phyloP scores from a whole-genome alignment of 2,113 vertebrate genomes.

The Sphaerodactylus townsendi region DNA sequence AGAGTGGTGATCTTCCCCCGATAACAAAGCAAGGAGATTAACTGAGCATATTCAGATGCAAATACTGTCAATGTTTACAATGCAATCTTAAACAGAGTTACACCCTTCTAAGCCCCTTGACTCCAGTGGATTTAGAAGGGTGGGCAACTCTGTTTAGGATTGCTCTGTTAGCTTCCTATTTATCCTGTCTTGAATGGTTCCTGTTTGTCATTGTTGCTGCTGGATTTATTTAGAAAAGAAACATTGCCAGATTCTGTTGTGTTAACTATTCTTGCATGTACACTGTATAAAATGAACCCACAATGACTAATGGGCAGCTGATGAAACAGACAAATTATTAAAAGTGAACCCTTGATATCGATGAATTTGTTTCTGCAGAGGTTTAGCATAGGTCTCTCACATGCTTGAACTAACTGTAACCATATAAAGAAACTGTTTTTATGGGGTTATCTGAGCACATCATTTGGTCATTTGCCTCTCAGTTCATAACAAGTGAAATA shows the following conservation, averaged over 20 bases:
- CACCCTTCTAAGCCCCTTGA: too few relatives aligned
- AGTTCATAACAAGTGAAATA: not conserved
- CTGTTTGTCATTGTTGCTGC: not conserved
- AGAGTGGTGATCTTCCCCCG: not conserved
- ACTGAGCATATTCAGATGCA: not conserved
- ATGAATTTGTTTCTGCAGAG: not conserved
- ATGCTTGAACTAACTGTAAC: not conserved
- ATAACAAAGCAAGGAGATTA: not conserved
- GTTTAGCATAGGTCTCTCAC: not conserved
- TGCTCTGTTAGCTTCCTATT: too few relatives aligned
- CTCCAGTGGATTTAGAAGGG: too few relatives aligned
- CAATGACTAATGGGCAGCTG: too few relatives aligned
- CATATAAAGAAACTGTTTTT: not conserved
- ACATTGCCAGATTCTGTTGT: not conserved
- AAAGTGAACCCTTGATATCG: not conserved
- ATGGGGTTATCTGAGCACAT: not conserved
- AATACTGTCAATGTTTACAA: not conserved
- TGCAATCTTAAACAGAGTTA: too few relatives aligned
- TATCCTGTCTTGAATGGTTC: not conserved
- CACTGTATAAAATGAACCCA: not conserved
- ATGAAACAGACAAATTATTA: too few relatives aligned
- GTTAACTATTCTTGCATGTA: not conserved
- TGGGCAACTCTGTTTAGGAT: too few relatives aligned
- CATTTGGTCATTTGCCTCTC: slow-evolving; percentile 11
- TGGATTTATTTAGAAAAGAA: not conserved